Evolutionary conservation across 2,888 invertebrate genomes (phyloP).

Genomic region (Drosophila formosana): DNA sequence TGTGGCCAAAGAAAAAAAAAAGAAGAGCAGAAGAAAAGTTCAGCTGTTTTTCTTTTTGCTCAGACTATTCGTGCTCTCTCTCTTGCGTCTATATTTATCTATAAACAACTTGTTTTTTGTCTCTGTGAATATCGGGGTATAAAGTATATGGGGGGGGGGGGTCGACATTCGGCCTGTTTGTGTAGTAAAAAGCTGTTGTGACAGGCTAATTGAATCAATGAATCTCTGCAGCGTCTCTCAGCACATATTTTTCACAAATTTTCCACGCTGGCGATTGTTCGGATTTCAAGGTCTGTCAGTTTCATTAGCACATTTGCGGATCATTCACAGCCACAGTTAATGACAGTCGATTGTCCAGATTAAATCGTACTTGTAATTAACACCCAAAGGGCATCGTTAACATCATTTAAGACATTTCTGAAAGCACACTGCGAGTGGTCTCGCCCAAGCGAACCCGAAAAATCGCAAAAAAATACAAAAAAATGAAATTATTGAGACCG

Average conservation of each 20-base stretch:
- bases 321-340: constrained; percentile 67
- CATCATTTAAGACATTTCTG: constrained; percentile 69
- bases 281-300: constrained; percentile 61
- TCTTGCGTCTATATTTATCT: constrained; percentile 70
- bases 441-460: neutral
- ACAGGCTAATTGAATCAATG: constrained; percentile 72
- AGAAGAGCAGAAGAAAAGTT: constrained; percentile 14
- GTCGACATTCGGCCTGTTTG: constrained; percentile 52
- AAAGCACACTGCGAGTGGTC: constrained; percentile 53
- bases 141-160: constrained; percentile 2
- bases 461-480: neutral
- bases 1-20: constrained; percentile 22
- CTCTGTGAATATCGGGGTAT: constrained; percentile 10
- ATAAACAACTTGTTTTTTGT: constrained; percentile 48
- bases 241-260: constrained; percentile 37
- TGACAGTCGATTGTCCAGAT: constrained; percentile 76
- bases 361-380: constrained; percentile 75
- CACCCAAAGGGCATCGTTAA: constrained; percentile 82
- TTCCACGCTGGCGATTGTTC: constrained; percentile 26
- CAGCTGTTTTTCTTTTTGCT: constrained; percentile 18
- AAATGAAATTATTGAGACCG: constrained; percentile 3
- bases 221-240: constrained; percentile 40
- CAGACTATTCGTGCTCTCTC: constrained; percentile 30
- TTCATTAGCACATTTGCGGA: constrained; percentile 68
- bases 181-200: constrained; percentile 54